Evolutionary conservation across 2,113 vertebrate genomes (phyloP).

Genomic region (Gallinago jamesoni): DNA sequence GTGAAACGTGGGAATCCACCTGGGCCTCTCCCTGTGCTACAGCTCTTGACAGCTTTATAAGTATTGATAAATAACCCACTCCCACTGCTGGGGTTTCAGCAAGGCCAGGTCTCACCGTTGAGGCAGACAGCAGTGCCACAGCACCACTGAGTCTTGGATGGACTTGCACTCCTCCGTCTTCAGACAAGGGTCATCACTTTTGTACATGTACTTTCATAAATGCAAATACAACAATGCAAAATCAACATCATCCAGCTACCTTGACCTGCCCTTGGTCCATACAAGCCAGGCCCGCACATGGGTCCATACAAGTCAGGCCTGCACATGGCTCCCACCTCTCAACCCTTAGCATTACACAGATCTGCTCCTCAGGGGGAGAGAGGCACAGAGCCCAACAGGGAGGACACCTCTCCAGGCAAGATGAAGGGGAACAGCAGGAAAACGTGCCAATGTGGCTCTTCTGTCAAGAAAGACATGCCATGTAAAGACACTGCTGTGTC

Average conservation of each 20-base stretch:
- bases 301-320: not conserved
- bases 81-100: not conserved
- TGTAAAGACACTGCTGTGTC: not conserved
- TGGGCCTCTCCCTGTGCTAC: not conserved
- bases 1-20: not conserved
- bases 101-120: not conserved
- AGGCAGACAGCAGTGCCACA: not conserved
- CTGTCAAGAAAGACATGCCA: not conserved
- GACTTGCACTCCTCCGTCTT: not conserved
- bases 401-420: not conserved
- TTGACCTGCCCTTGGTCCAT: not conserved
- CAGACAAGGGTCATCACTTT: not conserved
- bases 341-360: not conserved
- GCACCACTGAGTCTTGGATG: not conserved
- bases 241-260: not conserved
- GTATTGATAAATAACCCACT: not conserved
- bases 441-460: not conserved
- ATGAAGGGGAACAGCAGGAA: not conserved
- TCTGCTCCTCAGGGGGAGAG: not conserved
- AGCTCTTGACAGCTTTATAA: not conserved
- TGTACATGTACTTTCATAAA: not conserved
- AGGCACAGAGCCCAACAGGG: not conserved
- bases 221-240: not conserved
- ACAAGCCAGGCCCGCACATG: not conserved
- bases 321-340: not conserved